Conservation (phyloP, 2,113 vertebrate genomes). For the Cyanocitta stelleri region DNA sequence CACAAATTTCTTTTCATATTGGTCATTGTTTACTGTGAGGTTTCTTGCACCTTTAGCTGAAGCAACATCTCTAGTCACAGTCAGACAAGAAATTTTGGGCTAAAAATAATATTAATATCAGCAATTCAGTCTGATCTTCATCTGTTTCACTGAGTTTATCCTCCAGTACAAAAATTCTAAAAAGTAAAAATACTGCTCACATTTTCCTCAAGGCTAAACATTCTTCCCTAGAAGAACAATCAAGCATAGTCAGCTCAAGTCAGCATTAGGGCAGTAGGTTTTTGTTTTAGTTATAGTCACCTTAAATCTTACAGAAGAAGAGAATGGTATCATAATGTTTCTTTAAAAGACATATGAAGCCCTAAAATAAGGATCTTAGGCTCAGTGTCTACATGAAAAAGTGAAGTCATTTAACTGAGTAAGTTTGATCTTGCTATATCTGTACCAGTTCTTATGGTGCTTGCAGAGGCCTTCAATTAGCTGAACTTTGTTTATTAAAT, state of each 20-base stretch:
- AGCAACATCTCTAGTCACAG: background rate
- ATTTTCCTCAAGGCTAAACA: slow-evolving; percentile 52
- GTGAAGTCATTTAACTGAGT: background rate
- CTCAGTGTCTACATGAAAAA: background rate
- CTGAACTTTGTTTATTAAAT: background rate
- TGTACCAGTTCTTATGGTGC: background rate
- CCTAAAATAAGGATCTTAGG: background rate
- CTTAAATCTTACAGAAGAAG: background rate
- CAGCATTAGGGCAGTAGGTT: background rate
- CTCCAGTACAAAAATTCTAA: background rate
- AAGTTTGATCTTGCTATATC: background rate
- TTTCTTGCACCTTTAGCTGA: background rate
- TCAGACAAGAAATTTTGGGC: background rate
- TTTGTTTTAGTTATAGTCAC: background rate
- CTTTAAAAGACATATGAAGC: background rate
- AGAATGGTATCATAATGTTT: background rate
- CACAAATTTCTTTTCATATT: background rate
- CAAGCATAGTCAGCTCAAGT: background rate
- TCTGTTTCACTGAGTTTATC: background rate
- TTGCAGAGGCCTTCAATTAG: background rate
- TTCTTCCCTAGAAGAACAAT: slow-evolving; percentile 8
- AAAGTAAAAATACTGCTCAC: background rate
- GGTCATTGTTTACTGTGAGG: background rate
- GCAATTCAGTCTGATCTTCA: background rate
- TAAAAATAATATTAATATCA: background rate